Percentiles rank a stretch among this genome's conserved stretches.
Conservation (phyloP, 53 echinoderm and acorn worm genomes). For the Antedon mediterranea region DNA sequence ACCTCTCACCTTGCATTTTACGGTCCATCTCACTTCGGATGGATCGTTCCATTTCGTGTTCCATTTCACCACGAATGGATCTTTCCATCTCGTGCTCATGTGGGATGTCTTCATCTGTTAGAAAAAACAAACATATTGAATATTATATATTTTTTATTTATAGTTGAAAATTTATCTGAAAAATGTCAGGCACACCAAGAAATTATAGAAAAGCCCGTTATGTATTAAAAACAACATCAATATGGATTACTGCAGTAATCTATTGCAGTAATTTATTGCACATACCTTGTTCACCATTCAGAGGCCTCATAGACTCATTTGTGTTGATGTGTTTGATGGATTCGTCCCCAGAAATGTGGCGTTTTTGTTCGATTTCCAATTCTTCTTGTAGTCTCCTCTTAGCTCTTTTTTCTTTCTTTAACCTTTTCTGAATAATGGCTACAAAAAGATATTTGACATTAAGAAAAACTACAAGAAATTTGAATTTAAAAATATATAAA, state of each 20-base stretch:
- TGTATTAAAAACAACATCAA: no score
- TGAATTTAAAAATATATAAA: no score
- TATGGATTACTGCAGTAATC: no score
- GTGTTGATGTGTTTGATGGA: constrained; percentile 10
- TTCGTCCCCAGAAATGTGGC: constrained; percentile 6
- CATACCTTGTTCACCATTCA: constrained; percentile 40
- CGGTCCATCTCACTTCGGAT: neutral
- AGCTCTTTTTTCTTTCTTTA: constrained; percentile 91
- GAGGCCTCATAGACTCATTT: constrained; percentile 20
- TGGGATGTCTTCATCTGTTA: neutral
- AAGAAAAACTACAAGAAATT: no score
- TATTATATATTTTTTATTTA: neutral
- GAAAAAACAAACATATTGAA: neutral
- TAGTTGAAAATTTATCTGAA: no score
- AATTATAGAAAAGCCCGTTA: no score
- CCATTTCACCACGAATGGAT: neutral
- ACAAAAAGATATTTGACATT: neutral
- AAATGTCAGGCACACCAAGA: no score
- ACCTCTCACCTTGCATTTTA: neutral
- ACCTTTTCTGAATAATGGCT: constrained; percentile 82
- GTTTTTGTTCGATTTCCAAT: constrained; percentile 26
- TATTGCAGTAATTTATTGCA: no score
- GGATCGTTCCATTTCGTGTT: neutral
- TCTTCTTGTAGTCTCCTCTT: constrained; percentile 70
- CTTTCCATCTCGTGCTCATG: neutral